These are phyloP conservation scores for Mycalesis mineus DNA, from an alignment of 2,888 invertebrate species.

Conservation along the genomic window DNA sequence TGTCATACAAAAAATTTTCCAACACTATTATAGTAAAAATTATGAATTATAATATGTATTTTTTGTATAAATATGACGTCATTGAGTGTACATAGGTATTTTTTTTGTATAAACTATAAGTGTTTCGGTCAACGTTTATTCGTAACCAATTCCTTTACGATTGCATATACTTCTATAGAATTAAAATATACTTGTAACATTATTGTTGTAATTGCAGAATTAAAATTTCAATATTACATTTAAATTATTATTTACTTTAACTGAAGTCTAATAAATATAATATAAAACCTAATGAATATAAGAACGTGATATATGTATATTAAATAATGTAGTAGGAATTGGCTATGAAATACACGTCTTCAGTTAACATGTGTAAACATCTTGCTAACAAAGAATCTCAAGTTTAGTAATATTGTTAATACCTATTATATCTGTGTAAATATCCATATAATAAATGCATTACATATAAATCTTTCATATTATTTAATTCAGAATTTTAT, in stretches of 20 bases:
- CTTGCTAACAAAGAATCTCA: background rate
- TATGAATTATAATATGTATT: slow-evolving; percentile 30
- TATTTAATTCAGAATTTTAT: slow-evolving; percentile 16
- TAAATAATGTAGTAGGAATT: background rate
- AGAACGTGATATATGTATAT: too few species aligned
- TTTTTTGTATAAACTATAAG: slow-evolving; percentile 22
- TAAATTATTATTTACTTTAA: too few species aligned
- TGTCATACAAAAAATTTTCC: slow-evolving; percentile 59
- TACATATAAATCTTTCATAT: slow-evolving; percentile 9
- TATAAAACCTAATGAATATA: too few species aligned
- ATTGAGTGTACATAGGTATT: slow-evolving; percentile 39
- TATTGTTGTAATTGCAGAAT: too few species aligned
- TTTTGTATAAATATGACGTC: slow-evolving; percentile 42
- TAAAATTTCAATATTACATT: too few species aligned
- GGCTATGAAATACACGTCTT: slow-evolving; percentile 10
- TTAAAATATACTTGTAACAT: too few species aligned
- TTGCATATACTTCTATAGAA: too few species aligned
- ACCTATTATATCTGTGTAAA: slow-evolving; percentile 12
- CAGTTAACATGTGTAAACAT: slow-evolving; percentile 17
- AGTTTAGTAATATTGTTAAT: slow-evolving; percentile 2
- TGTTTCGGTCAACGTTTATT: slow-evolving; percentile 21
- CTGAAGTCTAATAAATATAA: too few species aligned
- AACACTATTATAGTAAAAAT: slow-evolving; percentile 59
- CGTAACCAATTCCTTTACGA: slow-evolving; percentile 8
- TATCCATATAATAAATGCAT: slow-evolving; percentile 18